A percentile compares a stretch with the other conserved stretches of the same genome.
phyloP scores from a whole-genome alignment of 1,140 invertebrate genomes.

The Formica selysi region DNA sequence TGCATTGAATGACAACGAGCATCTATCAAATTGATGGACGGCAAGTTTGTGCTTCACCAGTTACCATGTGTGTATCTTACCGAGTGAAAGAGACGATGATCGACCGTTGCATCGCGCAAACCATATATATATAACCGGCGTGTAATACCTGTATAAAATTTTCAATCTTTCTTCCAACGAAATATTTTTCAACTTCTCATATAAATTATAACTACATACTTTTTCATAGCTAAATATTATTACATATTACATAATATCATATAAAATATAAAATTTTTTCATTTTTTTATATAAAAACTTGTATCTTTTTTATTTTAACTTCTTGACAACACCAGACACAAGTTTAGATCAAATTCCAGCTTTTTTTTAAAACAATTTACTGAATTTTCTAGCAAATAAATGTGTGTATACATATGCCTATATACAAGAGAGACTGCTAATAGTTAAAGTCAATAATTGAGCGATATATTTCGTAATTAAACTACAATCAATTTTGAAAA shows the following conservation, averaged over 20 bases:
- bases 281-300: too few species aligned
- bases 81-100: constrained; percentile 4
- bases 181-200: neutral
- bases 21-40: constrained; percentile 41
- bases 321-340: too few species aligned
- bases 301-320: too few species aligned
- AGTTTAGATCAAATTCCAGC: neutral
- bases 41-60: constrained; percentile 15
- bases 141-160: constrained; percentile 3
- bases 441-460: neutral
- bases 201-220: neutral
- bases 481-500: constrained; percentile 28
- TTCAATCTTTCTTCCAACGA: neutral
- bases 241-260: too few species aligned
- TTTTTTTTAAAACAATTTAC: neutral
- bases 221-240: too few species aligned
- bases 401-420: too few species aligned
- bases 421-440: neutral
- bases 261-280: too few species aligned
- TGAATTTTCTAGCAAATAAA: neutral
- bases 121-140: neutral
- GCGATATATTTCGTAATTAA: constrained; percentile 26
- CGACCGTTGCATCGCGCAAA: neutral
- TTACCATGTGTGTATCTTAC: constrained; percentile 46
- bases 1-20: constrained; percentile 22